Evolutionary conservation across 2,888 invertebrate species (phyloP).

Genomic region (Agonopterix subpropinquella): DNA sequence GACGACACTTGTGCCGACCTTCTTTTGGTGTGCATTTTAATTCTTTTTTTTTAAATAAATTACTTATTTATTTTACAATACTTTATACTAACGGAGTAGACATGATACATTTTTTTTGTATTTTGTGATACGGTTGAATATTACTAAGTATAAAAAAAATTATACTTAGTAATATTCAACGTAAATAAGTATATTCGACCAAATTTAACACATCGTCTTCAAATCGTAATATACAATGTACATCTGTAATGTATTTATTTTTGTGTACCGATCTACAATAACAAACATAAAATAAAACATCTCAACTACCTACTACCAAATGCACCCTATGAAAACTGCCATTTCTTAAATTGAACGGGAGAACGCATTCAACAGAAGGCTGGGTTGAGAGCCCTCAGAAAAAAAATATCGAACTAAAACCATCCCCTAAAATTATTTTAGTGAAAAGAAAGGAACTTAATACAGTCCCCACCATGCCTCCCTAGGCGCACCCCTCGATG

Average conservation of each 20-base stretch:
- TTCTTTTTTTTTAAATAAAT: too few species aligned
- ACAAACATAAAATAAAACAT: slow-evolving; percentile 26
- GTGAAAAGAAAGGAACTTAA: slow-evolving; percentile 76
- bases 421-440: slow-evolving; percentile 76
- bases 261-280: not conserved
- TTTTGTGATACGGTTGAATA: too few species aligned
- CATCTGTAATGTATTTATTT: not conserved
- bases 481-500: slow-evolving; percentile 53
- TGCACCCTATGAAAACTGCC: slow-evolving; percentile 35
- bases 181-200: too few species aligned
- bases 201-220: too few species aligned
- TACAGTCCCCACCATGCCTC: slow-evolving; percentile 70
- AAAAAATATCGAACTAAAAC: slow-evolving; percentile 73
- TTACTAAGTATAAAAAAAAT: too few species aligned
- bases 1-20: too few species aligned
- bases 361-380: slow-evolving; percentile 53
- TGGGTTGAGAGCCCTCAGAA: slow-evolving; percentile 47
- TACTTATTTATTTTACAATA: too few species aligned
- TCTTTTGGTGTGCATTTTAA: too few species aligned
- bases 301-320: slow-evolving; percentile 37
- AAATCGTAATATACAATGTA: too few species aligned
- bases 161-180: too few species aligned
- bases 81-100: too few species aligned
- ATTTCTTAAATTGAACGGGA: slow-evolving; percentile 65
- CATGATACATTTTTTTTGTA: too few species aligned